These are phyloP conservation scores for Panulirus ornatus DNA, from an alignment of 1,140 invertebrate genomes.

Conservation along the genomic window DNA sequence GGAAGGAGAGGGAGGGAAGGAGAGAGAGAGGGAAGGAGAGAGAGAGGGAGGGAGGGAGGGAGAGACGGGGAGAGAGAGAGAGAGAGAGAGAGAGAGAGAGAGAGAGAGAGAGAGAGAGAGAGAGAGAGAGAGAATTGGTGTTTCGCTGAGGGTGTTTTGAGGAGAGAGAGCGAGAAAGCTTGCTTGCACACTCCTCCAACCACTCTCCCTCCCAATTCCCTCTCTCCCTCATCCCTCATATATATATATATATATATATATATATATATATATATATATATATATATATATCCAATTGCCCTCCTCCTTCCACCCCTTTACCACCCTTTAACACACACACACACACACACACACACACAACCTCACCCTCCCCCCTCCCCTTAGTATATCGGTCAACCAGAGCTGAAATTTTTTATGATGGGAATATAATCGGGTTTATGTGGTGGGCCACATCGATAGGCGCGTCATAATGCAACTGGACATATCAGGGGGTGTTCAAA, in stretches of 20 bases:
- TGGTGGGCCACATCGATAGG: no score
- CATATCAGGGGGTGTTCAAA: no score
- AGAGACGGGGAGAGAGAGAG: no score
- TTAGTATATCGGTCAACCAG: no score
- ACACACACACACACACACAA: constrained; percentile 5
- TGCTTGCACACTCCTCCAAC: not conserved
- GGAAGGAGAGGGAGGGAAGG: not conserved
- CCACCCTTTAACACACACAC: not conserved
- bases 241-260: no score
- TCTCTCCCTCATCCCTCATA: not conserved
- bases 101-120: not conserved
- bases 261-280: no score
- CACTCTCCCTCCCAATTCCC: not conserved
- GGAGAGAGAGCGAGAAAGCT: not conserved
- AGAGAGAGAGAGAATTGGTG: not conserved
- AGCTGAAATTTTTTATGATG: no score
- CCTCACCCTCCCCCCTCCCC: not conserved
- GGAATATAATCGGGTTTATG: no score
- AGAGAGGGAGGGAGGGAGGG: not conserved
- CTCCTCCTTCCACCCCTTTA: not conserved
- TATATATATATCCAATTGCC: no score
- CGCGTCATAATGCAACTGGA: no score
- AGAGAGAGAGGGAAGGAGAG: not conserved
- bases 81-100: not conserved
- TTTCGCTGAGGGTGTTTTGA: not conserved